phyloP scores from a whole-genome alignment of 2,888 invertebrate species.

The Phyto melanocephala region DNA sequence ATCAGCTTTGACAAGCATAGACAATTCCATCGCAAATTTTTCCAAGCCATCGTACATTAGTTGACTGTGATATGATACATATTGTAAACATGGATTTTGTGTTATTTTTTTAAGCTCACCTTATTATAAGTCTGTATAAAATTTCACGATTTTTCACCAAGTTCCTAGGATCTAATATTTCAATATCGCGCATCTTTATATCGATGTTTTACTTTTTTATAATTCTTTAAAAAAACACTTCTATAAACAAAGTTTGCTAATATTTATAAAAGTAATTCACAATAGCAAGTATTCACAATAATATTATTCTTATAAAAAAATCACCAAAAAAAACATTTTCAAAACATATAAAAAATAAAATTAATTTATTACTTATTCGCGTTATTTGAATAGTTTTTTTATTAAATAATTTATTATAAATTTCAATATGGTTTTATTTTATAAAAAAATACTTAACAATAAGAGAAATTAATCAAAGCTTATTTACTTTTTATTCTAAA shows the following conservation, averaged over 20 bases:
- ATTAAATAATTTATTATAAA: too few species aligned
- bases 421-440: too few species aligned
- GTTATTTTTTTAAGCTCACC: too few species aligned
- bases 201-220: background rate
- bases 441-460: too few species aligned
- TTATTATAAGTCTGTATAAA: slow-evolving; percentile 94
- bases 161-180: slow-evolving; percentile 84
- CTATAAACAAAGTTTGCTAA: background rate
- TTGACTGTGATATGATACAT: slow-evolving; percentile 90
- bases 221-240: background rate
- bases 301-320: background rate
- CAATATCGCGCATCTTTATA: slow-evolving; percentile 76
- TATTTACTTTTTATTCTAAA: too few species aligned
- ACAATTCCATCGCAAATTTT: slow-evolving; percentile 91
- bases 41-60: slow-evolving; percentile 98
- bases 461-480: too few species aligned
- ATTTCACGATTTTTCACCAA: slow-evolving; percentile 92
- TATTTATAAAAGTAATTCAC: slow-evolving; percentile 2
- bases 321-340: too few species aligned
- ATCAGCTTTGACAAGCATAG: slow-evolving; percentile 91
- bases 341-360: too few species aligned
- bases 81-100: too few species aligned
- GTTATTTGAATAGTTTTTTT: too few species aligned
- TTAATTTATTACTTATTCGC: too few species aligned
- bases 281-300: slow-evolving; percentile 11